Evolutionary conservation across 2,888 invertebrate genomes (phyloP), one percentile per base, ranked within the genome.

Genomic region (Onthophagus sagittarius): DNA sequence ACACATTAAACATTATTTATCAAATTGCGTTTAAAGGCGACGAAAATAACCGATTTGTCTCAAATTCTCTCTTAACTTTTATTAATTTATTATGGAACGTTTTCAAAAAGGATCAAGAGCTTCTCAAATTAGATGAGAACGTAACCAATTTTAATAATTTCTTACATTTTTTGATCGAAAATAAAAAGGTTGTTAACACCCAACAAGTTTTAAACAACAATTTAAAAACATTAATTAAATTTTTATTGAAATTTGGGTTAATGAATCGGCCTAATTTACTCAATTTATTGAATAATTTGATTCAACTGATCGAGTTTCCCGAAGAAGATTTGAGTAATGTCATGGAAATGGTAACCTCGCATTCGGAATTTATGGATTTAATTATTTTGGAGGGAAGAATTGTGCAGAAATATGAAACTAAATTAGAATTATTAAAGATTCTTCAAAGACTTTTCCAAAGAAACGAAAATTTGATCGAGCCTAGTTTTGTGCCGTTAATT

Each of bases 361-460:
- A 95, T 85, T 94, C 94, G 0, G 91, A 93, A 80, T 94, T 94
- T 82, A 84, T 92, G 69, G 91, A 92, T 77, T 88, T 92, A 5
- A 88, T 93, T 83, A 23, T 23, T 23, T 82, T 94, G 14, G 88
- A 88, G 75, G 83, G 86, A 71, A 78, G 74, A 62, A 84, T 85
- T 74, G 3, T 3, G 3, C 23, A 23, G 3, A 23, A 23, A 23
- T 23, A 3, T 23, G 84, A 85, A 6, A 86, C 89, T 74, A 88
- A 90, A 87, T 89, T 88, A 6, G 87, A 90, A 79, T 83, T 94
- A 62, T 82, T 93, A 62, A 88, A 90, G 79, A 86, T 95, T 72
- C 82, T 95, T 32, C 88, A 88, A 76, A 86, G 86, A 6, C 83
- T 96, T 75, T 89, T 91, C 33, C 84, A 87, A 33, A 90, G 89